Percentiles rank a stretch among this genome's conserved stretches.
Evolutionary conservation across 2,797 vertebrate species (phyloP).

Genomic region (Mus spretus): DNA sequence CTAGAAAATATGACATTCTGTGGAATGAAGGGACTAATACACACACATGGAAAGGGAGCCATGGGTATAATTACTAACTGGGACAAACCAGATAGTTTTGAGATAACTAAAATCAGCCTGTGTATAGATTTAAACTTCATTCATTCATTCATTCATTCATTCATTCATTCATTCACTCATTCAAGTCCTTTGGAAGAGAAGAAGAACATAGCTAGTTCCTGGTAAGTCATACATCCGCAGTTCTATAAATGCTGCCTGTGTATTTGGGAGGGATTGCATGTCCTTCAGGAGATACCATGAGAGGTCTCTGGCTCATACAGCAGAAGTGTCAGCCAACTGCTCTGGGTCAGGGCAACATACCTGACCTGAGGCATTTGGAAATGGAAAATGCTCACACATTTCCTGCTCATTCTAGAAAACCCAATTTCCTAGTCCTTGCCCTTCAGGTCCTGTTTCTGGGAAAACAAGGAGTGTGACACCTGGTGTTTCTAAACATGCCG

Average conservation of each 20-base stretch:
- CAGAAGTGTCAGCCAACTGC: conserved; percentile 34
- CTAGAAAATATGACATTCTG: background rate
- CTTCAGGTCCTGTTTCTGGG: conserved; percentile 13
- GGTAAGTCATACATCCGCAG: background rate
- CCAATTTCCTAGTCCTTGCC: background rate
- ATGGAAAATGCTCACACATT: conserved; percentile 66
- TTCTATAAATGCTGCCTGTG: background rate
- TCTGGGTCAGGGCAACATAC: background rate
- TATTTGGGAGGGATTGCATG: fast-evolving
- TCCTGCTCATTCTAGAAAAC: conserved; percentile 47
- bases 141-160: background rate
- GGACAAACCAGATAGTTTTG: background rate
- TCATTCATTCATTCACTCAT: background rate
- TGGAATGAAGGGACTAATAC: conserved; percentile 10
- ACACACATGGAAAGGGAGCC: background rate
- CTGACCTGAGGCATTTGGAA: conserved; percentile 25
- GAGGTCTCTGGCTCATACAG: background rate
- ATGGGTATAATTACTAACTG: background rate
- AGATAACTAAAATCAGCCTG: background rate
- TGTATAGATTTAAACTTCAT: background rate
- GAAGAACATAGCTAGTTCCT: background rate
- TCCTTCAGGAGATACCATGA: background rate
- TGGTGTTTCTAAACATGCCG: background rate
- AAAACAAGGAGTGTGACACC: background rate
- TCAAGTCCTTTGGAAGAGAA: background rate